Base-by-base conservation (phyloP, 2,888 invertebrate species). In the Ichneumoninae sp. region DNA sequence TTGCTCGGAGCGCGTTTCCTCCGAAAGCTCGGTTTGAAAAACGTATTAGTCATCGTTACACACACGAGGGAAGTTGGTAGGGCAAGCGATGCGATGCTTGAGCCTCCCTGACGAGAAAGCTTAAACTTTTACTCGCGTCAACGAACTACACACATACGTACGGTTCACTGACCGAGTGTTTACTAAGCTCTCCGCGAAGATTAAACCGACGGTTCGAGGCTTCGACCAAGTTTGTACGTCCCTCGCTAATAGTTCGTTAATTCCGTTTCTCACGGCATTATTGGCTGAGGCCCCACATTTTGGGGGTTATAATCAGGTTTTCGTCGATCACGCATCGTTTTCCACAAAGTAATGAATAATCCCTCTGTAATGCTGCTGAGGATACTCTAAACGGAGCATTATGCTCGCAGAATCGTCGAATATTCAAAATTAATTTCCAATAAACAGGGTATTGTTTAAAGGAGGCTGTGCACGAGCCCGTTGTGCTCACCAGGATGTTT, bases 11-110 rank as follows among this genome's bases (percentile, higher is more conserved):
- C n/a, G 65, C 68, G 50, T 83, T 74, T 77, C 60, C 76, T 36
- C 78, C 83, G 84, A 83, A 87, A 88, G 87, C 84, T 87, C 84
- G 65, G 85, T 83, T 85, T 80, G 80, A 83, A 88, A 87, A 88
- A 87, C 87, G 79, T 86, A 88, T 89, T 88, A 87, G 88, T 87
- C 87, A 83, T 78, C 83, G 85, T 84, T 83, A 85, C 86, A 80
- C 84, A 82, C 82, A 62, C 50, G 76, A 52, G n/a, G 74, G 74
- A 84, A 85, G 82, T 85, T 83, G 62, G 47, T 62, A 13, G 13
- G 74, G 47, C 44, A 57, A 65, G 69, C 82, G 84, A 84, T 82
- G 84, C 80, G 79, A 40, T 40, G 76, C 83, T 84, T 70, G 85
- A 85, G 81, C 76, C 78, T 47, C 44, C 19, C 30, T 69, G 74